Conservation (phyloP, 2,888 invertebrate species). For the Cephus pulcher region DNA sequence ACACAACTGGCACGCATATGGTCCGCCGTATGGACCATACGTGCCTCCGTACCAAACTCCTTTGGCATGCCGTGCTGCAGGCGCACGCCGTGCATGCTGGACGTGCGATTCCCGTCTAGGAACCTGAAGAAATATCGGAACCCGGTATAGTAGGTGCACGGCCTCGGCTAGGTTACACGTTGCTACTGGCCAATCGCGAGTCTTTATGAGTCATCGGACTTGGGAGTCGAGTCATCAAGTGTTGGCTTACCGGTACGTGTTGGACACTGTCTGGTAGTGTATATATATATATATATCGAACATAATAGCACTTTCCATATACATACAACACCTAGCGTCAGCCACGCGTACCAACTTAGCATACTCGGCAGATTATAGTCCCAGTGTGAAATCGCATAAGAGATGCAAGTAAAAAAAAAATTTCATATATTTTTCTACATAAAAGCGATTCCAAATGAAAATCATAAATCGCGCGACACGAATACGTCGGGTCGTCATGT, state of each 20-base stretch:
- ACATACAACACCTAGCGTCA: not conserved
- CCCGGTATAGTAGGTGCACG: not conserved
- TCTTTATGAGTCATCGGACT: not conserved
- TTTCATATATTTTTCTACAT: not conserved
- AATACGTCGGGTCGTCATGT: no score
- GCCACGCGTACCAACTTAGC: not conserved
- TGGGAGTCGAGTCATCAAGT: not conserved
- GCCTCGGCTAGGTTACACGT: not conserved
- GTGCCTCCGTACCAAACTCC: constrained; percentile 16
- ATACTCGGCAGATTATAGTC: not conserved
- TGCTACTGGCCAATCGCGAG: not conserved
- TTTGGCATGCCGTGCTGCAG: not conserved
- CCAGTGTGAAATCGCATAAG: not conserved
- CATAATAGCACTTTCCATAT: not conserved
- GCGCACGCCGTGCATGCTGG: not conserved
- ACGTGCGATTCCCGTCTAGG: not conserved
- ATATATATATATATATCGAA: not conserved
- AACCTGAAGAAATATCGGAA: not conserved
- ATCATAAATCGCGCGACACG: not conserved
- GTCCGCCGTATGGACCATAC: not conserved
- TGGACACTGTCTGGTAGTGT: not conserved
- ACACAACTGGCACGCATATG: not conserved
- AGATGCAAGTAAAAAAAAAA: not conserved
- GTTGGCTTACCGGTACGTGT: not conserved
- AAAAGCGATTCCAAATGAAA: not conserved